A percentile compares a stretch with the other conserved stretches of the same genome.
Conservation (phyloP, 2,797 vertebrate species). For the Hypotaenidia okinawae region DNA sequence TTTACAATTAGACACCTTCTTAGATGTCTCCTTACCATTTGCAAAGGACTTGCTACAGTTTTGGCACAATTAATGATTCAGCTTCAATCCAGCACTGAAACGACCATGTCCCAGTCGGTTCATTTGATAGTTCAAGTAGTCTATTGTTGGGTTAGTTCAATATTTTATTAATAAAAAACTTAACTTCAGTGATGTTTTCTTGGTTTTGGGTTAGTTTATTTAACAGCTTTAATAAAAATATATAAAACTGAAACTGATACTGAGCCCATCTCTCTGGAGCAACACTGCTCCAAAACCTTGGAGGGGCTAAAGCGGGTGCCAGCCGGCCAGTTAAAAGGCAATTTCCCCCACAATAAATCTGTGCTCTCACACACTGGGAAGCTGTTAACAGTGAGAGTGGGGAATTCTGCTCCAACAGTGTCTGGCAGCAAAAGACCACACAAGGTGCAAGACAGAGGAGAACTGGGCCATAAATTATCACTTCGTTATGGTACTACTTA, state of each 20-base stretch:
- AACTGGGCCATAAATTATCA: neutral
- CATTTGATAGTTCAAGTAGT: neutral
- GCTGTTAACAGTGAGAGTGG: neutral
- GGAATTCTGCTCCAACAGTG: neutral
- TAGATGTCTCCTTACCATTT: neutral
- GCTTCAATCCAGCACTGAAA: neutral
- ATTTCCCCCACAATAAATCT: conserved; percentile 17
- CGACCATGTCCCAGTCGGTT: neutral
- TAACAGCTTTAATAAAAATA: conserved; percentile 33
- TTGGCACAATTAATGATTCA: neutral
- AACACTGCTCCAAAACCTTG: neutral
- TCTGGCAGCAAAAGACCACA: conserved; percentile 41
- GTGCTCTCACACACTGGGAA: neutral
- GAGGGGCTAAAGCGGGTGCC: neutral
- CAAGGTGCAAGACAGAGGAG: neutral
- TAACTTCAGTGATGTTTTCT: conserved; percentile 10
- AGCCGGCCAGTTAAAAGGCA: neutral
- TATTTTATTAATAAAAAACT: conserved; percentile 17
- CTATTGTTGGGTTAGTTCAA: neutral
- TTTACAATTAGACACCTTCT: neutral
- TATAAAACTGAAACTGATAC: conserved; percentile 37
- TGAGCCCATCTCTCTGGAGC: conserved; percentile 5
- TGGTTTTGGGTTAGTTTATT: conserved; percentile 30
- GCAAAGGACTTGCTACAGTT: neutral
- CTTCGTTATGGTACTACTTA: neutral